Conservation (phyloP, 2,888 invertebrate species). For the Schizaphis graminum region DNA sequence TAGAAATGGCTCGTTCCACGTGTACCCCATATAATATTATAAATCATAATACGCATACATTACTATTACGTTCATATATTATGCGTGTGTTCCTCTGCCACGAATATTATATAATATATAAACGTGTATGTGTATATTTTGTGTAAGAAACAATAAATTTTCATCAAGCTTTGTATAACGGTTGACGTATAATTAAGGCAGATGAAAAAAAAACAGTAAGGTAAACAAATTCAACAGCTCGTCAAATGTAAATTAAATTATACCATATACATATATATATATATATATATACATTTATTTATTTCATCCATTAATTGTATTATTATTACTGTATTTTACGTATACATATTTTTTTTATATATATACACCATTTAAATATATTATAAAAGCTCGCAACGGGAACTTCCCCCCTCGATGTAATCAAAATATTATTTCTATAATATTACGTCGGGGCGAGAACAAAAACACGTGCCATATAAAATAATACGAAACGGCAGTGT, state of each 20-base stretch:
- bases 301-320: not conserved
- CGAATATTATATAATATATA: not conserved
- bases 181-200: not conserved
- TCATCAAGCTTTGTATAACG: conserved; percentile 1
- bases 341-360: not conserved
- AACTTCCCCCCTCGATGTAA: not conserved
- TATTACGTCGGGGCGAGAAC: not conserved
- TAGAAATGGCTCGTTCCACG: not conserved
- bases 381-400: not conserved
- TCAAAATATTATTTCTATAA: not conserved
- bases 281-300: not conserved
- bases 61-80: not conserved
- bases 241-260: conserved; percentile 54
- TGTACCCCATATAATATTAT: not conserved
- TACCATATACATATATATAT: not conserved
- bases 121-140: not conserved
- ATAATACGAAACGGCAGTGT: not conserved
- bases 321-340: not conserved
- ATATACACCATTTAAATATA: not conserved
- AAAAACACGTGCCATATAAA: not conserved
- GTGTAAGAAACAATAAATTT: conserved; percentile 39
- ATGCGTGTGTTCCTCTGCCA: not conserved
- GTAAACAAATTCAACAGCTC: conserved; percentile 6
- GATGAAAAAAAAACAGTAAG: not conserved
- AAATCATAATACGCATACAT: not conserved